Evolutionary conservation across 2,113 vertebrate genomes (phyloP), one percentile per base, ranked within the genome.

Genomic region (Ginglymostoma cirratum): DNA sequence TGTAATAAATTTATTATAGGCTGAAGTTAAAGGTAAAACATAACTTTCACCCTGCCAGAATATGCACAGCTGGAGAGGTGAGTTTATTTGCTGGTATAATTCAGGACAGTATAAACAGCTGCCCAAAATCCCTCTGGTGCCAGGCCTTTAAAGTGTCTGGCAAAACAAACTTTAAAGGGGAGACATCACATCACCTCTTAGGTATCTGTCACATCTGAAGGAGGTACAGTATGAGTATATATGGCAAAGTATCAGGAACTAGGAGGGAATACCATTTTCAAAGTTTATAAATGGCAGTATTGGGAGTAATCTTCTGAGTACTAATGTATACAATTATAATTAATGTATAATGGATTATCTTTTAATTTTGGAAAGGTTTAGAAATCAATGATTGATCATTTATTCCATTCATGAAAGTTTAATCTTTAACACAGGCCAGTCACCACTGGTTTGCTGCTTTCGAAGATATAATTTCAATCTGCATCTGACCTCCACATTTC

Each of bases 1-100:
- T 95, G 38, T 70, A 72, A 70, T 72, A 72, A 95, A 95, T 27
- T 15, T 76, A 42, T 72, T 76, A 72, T 95, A 72, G 30, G 45
- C 10, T 95, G 23, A 95, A 72, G 42, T 30, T 48, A 95, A 94
- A 70, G 66, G 66, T 94, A 94, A 95, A 95, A 95, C 69, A 95
- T 95, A 45, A 15, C 69, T 70, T n/a, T 4, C 48, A 52, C 24
- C 69, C 30, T 70, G 94, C 94, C 94, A 95, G 69, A 61, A 45
- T 52, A 95, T 95, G 94, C 94, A 95, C 94, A 95, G 94, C 94
- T 72, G 94, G 94, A 95, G 94, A 95, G 94, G 94, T 95, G 69
- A 95, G 94, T 76, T 95, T 95, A 95, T 95, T 95, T 95, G 94
- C 94, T 95, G 45, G 94, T 95, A 95, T 95, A 95, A 95, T 45